Evolutionary conservation across 2,797 vertebrate genomes (phyloP), one percentile per base, ranked within the genome.

Genomic region (Pyrocephalus nanus): DNA sequence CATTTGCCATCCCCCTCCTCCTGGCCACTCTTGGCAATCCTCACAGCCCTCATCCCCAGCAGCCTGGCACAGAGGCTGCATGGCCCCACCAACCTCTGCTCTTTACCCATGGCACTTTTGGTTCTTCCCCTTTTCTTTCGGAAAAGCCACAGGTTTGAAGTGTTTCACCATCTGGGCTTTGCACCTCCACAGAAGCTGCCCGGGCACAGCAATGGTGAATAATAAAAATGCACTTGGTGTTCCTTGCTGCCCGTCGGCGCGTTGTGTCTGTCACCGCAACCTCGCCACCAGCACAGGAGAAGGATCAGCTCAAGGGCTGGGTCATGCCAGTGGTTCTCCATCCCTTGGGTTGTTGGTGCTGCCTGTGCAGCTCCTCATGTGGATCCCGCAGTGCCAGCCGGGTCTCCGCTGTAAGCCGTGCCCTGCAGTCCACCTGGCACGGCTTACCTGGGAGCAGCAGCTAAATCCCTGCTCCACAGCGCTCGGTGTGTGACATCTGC

Each of bases 361-460:
- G 30, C 54, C 19, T 34, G 0, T 7, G 1, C 2, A 0, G 50
- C 38, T 58, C 50, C 74, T 38, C 8, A 0, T 21, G 54, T 2
- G 7, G 58, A 50, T 32, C 57, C 86, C 6, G 5, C 21, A 2
- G 2, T 38, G 82, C 67, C 17, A 1, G n/a, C 29, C 5, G 4
- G 42, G 11, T 40, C 51, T 45, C 18, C 3, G 7, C 54, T 27
- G 20, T 30, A 26, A 83, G 91, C 62, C 4, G 1, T 72, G 93
- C 88, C 54, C 17, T 87, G 91, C 90, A 58, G 72, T 25, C 47
- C 5, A 1, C 81, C 73, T 12, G 27, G 62, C 70, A 34, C 32
- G 8, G 1, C 26, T 70, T 9, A 14, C 48, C 60, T 26, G 4
- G 21, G 26, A 94, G 53, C 61, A 50, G 32, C 5, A 43, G 79